These are phyloP conservation scores for Pseudoips prasinana DNA, from an alignment of 2,888 invertebrate species.

Conservation along the genomic window DNA sequence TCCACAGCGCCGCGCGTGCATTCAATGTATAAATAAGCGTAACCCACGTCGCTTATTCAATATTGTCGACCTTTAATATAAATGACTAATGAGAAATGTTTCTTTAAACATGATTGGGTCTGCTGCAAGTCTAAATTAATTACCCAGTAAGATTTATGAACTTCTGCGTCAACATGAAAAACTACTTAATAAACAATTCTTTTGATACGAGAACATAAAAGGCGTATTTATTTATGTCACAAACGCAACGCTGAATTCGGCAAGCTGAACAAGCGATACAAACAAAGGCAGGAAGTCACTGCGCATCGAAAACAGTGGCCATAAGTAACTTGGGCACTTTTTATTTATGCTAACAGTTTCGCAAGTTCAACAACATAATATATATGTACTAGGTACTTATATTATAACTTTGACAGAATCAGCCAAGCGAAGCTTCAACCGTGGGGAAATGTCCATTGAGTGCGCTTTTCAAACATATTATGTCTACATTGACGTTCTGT, in stretches of 20 bases:
- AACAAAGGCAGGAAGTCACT: conserved; percentile 57
- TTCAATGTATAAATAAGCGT: too few relatives aligned
- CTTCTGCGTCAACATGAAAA: conserved; percentile 5
- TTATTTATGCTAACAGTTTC: conserved; percentile 25
- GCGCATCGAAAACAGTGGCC: conserved; percentile 23
- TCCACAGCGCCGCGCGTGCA: too few relatives aligned
- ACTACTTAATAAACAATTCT: conserved; percentile 26
- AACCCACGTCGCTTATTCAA: too few relatives aligned
- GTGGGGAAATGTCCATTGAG: background rate
- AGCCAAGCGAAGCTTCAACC: conserved; percentile 7
- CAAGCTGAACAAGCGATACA: conserved; percentile 38
- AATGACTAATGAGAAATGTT: too few relatives aligned
- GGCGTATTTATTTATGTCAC: conserved; percentile 33
- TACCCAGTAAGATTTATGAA: conserved; percentile 5
- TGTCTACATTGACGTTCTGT: too few relatives aligned
- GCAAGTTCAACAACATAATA: conserved; percentile 37
- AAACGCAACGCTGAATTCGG: conserved; percentile 38
- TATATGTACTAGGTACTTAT: too few relatives aligned
- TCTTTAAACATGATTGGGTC: too few relatives aligned
- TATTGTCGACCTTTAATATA: too few relatives aligned
- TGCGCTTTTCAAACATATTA: too few relatives aligned
- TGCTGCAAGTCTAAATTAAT: conserved; percentile 10
- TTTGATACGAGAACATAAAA: conserved; percentile 26
- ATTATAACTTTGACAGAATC: conserved; percentile 29
- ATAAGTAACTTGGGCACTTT: conserved; percentile 21